Base-by-base conservation (phyloP, 92 coral and sea anemone genomes). In the Epizoanthus rinbou region DNA sequence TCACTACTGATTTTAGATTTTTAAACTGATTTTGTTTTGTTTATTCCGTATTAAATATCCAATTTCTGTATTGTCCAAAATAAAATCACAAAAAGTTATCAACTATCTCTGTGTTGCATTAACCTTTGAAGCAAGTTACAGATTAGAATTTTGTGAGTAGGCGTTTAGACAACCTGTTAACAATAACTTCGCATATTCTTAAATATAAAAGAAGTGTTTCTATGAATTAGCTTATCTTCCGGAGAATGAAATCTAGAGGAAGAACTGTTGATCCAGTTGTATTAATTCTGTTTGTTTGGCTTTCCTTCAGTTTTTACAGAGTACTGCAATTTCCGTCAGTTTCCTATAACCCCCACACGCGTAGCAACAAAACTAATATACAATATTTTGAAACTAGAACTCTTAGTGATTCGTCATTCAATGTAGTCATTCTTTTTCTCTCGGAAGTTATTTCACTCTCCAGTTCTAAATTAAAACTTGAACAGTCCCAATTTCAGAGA, bases 401-500 rank as follows among this genome's bases (percentile, higher is more conserved):
- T 78, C 54, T 76, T 62, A 50, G 56, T 19, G 70, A 78, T 78
- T n/a, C 24, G 58, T 37, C 58, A 78, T 0, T 37, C 52, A 60
- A 60, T 78, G 71, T 78, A 6, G 43, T 22, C 69, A 41, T 41
- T 62, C 82, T 22, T 69, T 28, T 78, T 78, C 41, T 62, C 72
- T 78, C 82, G 82, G 82, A 78, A 78, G 72, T 78, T 59, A 78
- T 78, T 78, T 78, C 43, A 43, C 21, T 21, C 24, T 35, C 82
- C 71, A 60, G 37, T 21, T 24, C 45, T 78, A 62, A 78, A 62
- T 78, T 78, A 62, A 76, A 78, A 63, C 65, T 62, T 13, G 71
- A 78, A 62, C 57, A 43, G 59, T 13, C 52, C 28, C 43, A 7
- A 78, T 78, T 60, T 53, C 19, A 11, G 59, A 24, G 53, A 24